Percentiles rank a stretch among this genome's conserved stretches.
Evolutionary conservation across 2,888 invertebrate genomes (phyloP).

Genomic region (Drosophila sordidapex): DNA sequence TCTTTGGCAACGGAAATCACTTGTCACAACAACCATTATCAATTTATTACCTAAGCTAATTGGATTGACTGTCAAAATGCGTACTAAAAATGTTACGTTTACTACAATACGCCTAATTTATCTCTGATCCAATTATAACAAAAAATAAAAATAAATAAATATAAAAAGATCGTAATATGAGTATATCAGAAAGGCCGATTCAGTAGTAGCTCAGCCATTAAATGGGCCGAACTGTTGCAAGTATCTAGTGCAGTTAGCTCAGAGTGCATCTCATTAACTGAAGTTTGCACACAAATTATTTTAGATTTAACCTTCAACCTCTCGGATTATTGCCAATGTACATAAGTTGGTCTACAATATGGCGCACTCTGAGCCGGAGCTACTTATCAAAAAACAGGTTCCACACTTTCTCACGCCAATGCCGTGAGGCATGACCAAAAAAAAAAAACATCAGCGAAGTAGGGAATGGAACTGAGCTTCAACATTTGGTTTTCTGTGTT

Average conservation of each 20-base stretch:
- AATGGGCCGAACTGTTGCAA: constrained; percentile 42
- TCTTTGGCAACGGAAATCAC: constrained; percentile 60
- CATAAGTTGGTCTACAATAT: constrained; percentile 1
- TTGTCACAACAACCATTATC: constrained; percentile 60
- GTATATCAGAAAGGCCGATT: constrained; percentile 5
- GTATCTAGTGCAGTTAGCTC: constrained; percentile 41
- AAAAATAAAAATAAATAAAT: not conserved
- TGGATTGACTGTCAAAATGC: constrained; percentile 31
- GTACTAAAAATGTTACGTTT: constrained; percentile 19
- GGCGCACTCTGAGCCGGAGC: constrained; percentile 17
- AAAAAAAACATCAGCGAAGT: constrained; percentile 2
- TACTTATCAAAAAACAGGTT: constrained; percentile 67
- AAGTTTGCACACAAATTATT: constrained; percentile 49
- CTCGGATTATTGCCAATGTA: constrained; percentile 9
- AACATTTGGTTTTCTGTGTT: constrained; percentile 27
- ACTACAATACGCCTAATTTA: constrained; percentile 25
- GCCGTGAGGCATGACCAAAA: constrained; percentile 55
- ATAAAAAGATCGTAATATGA: not conserved
- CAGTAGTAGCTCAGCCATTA: constrained; percentile 32
- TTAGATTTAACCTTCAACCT: constrained; percentile 36
- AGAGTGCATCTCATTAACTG: constrained; percentile 55
- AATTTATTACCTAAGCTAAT: constrained; percentile 36
- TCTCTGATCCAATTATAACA: constrained; percentile 39
- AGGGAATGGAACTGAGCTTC: constrained; percentile 31
- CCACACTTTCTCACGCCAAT: constrained; percentile 79